Conservation (phyloP, 2,113 vertebrate genomes). For the Percopsis transmontana region DNA sequence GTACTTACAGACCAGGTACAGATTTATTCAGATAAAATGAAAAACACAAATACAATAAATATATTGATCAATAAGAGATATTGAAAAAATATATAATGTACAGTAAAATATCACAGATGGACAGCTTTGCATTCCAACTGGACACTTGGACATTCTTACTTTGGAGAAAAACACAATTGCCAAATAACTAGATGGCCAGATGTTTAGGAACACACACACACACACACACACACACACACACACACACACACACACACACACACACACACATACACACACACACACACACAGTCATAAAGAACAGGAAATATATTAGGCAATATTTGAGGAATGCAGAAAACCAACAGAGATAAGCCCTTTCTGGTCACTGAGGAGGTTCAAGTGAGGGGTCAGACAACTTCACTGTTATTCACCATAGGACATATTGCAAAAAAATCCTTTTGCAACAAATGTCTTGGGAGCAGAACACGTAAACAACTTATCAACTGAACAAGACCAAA, state of each 20-base stretch:
- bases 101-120: neutral
- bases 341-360: slow-evolving; percentile 41
- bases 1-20: too few species aligned
- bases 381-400: slow-evolving; percentile 24
- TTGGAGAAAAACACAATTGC: slow-evolving; percentile 22
- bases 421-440: slow-evolving; percentile 15
- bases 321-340: slow-evolving; percentile 45
- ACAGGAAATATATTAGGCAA: slow-evolving; percentile 49
- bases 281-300: neutral
- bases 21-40: too few species aligned
- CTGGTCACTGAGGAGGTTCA: slow-evolving; percentile 39
- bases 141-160: slow-evolving; percentile 15
- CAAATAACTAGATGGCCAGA: slow-evolving; percentile 59
- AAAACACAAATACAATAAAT: neutral
- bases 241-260: slow-evolving; percentile 11
- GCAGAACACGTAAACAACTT: slow-evolving; percentile 13
- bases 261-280: neutral
- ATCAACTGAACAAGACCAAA: slow-evolving; percentile 13
- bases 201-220: slow-evolving; percentile 27
- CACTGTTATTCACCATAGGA: slow-evolving; percentile 12
- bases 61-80: neutral
- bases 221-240: slow-evolving; percentile 15
- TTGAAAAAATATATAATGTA: slow-evolving; percentile 13
- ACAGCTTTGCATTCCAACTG: slow-evolving; percentile 3
- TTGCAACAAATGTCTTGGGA: neutral